Base-by-base conservation (phyloP, 2,113 vertebrate genomes). In the Zapornia atra region DNA sequence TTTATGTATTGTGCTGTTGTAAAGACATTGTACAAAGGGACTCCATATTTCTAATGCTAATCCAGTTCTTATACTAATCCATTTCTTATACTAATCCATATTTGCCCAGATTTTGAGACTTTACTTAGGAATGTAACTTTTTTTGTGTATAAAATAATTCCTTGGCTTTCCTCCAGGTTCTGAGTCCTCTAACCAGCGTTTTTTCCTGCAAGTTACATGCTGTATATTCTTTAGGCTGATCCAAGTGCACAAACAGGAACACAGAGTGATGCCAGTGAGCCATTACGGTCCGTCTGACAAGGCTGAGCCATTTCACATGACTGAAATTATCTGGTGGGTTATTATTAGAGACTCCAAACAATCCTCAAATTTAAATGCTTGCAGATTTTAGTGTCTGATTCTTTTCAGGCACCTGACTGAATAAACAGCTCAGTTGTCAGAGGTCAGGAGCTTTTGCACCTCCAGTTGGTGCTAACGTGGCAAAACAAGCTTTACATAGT, bases 281-380 rank as follows among this genome's bases (percentile, higher is more conserved):
- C 38, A 46, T 84, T 94, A 29, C 0, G 1, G 57, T 60, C 82
- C 3, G 9, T 77, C 91, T 95, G 90, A 71, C 33, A 56, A 4
- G 50, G 86, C 94, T 97, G 89, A 97, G 91, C 69, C 73, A 53
- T 89, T 95, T 75, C 95, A 94, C 57, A 91, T 96, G 96, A 94
- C 81, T 89, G 73, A 38, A 64, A 64, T 34, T 84, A 28, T 89
- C 92, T 84, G 42, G 15, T 71, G 26, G 24, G 57, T 79, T 91
- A 38, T 78, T 91, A 75, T 25, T 92, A 56, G 42, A 76, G 38
- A 79, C 50, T 34, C 17, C 33, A 81, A 92, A 44, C 64, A 94
- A 91, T 68, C 38, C 51, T 75, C 33, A 66, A 56, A 79, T 82
- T 56, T 68, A 91, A 83, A 92, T 82, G 15, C 83, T 68, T 90